These are phyloP conservation scores for Euphonia xanthogaster DNA, from an alignment of 2,797 vertebrate genomes.

Conservation along the genomic window DNA sequence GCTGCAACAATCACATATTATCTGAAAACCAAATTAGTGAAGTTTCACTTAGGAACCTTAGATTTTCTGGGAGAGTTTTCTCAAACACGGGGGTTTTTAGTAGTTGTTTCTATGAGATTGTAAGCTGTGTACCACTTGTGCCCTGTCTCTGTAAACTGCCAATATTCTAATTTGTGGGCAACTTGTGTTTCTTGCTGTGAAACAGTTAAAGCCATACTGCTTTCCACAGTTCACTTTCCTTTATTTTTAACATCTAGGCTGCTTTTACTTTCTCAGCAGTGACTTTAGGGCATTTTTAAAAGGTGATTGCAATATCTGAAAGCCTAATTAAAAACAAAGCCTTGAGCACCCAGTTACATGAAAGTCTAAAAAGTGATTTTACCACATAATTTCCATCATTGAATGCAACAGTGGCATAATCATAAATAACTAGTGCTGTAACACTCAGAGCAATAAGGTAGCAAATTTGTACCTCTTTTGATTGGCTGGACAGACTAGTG, in stretches of 20 bases:
- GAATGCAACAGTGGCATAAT: background rate
- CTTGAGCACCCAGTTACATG: background rate
- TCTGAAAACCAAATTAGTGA: background rate
- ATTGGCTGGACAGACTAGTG: background rate
- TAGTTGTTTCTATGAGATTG: background rate
- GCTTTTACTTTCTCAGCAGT: background rate
- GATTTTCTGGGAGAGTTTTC: background rate
- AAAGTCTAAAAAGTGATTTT: constrained; percentile 28
- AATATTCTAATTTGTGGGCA: background rate
- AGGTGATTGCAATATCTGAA: constrained; percentile 9
- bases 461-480: background rate
- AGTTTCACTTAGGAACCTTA: background rate
- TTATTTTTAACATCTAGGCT: background rate
- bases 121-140: background rate
- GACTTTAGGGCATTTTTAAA: constrained; percentile 47
- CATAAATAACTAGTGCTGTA: background rate
- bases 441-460: background rate
- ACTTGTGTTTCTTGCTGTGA: background rate
- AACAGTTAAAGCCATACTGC: background rate
- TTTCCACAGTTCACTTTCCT: background rate
- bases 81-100: background rate
- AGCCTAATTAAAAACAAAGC: constrained; percentile 45
- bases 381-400: background rate
- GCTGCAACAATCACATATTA: background rate
- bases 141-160: background rate